phyloP scores from a whole-genome alignment of 2,797 vertebrate genomes.

The Salmo trutta region DNA sequence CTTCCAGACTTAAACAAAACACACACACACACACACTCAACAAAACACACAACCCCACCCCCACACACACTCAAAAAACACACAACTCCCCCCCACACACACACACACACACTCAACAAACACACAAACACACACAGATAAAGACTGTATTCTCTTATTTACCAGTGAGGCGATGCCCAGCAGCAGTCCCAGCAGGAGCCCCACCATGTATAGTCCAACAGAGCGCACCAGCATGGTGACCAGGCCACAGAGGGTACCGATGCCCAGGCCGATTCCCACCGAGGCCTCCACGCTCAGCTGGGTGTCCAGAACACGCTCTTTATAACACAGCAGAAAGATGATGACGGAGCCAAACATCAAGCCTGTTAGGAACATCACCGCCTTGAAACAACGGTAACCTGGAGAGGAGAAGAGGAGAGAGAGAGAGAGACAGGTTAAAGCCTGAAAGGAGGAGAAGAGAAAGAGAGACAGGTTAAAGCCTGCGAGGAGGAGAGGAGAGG shows the following conservation, averaged over 20 bases:
- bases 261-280: slow-evolving; percentile 86
- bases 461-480: not conserved
- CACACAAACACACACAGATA: too few relatives aligned
- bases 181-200: slow-evolving; percentile 84
- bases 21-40: too few relatives aligned
- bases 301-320: slow-evolving; percentile 88
- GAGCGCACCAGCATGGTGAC: slow-evolving; percentile 92
- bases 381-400: slow-evolving; percentile 99
- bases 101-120: too few relatives aligned
- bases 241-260: slow-evolving; percentile 84
- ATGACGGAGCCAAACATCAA: slow-evolving; percentile 88
- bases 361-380: slow-evolving; percentile 94
- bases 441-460: slow-evolving; percentile 63
- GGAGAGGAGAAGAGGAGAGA: slow-evolving; percentile 11
- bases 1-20: too few relatives aligned
- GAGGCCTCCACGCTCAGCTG: slow-evolving; percentile 87
- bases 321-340: slow-evolving; percentile 92
- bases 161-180: slow-evolving; percentile 81
- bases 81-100: too few relatives aligned
- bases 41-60: too few relatives aligned
- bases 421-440: slow-evolving; percentile 41
- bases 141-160: not conserved
- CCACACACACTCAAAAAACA: too few relatives aligned
- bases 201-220: slow-evolving; percentile 89
- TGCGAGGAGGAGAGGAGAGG: too few relatives aligned